Evolutionary conservation across 2,113 vertebrate genomes (phyloP).

Genomic region (Oncorhynchus nerka): DNA sequence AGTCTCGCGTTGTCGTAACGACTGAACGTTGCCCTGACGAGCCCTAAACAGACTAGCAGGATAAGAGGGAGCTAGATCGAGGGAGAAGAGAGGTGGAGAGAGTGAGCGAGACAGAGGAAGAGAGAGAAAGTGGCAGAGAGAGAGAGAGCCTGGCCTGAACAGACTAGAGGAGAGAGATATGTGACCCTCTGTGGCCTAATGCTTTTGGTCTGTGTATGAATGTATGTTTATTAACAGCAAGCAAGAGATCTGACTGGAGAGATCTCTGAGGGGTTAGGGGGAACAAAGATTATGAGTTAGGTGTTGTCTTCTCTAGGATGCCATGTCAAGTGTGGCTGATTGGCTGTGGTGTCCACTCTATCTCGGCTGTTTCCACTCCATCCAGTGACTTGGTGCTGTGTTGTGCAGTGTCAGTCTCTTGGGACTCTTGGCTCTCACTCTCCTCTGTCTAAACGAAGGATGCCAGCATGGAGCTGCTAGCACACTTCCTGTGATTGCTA

Average conservation of each 20-base stretch:
- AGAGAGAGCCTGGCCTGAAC: not conserved
- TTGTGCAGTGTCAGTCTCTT: constrained; percentile 39
- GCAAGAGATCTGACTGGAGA: too few species aligned
- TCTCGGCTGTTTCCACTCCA: constrained; percentile 61
- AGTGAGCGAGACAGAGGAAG: not conserved
- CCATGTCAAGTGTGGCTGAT: too few species aligned
- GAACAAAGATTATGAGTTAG: too few species aligned
- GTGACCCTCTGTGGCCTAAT: too few species aligned
- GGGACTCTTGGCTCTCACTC: constrained; percentile 35
- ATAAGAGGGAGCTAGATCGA: not conserved
- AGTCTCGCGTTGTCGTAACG: constrained; percentile 50
- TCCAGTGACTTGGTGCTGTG: constrained; percentile 17
- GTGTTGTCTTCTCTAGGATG: too few species aligned
- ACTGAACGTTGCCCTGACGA: constrained; percentile 38
- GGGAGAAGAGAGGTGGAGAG: not conserved
- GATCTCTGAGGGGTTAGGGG: not conserved
- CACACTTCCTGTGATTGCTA: constrained; percentile 56
- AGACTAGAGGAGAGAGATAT: not conserved
- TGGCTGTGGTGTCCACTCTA: constrained; percentile 45
- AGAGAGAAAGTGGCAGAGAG: not conserved
- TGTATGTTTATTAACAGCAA: not conserved
- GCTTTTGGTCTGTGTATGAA: not conserved
- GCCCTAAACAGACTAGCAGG: constrained; percentile 37
- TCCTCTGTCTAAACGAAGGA: constrained; percentile 77
- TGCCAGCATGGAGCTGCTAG: constrained; percentile 49